Evolutionary conservation across 2,888 invertebrate genomes (phyloP), one percentile per base, ranked within the genome.

Genomic region (Microchrysa polita): DNA sequence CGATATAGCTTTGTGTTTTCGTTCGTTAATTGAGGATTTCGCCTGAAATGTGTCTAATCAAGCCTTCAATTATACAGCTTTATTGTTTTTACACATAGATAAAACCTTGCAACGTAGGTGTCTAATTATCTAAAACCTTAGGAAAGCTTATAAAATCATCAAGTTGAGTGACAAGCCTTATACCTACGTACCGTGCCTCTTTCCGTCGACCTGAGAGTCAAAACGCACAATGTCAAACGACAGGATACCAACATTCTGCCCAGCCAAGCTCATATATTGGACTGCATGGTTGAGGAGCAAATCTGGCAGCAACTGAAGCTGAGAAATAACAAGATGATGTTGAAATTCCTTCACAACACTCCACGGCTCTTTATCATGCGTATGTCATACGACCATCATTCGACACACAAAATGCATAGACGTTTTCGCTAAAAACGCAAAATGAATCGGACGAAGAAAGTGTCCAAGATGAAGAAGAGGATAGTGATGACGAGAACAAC

Each of bases 281-380:
- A 93, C 16, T 89, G 89, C 61, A 94, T 97, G 83, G 96, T 97
- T 81, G 90, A 91, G 72, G 97, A 97, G 82, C 97, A 97, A 85
- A 92, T 97, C 78, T 98, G 96, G 96, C 96, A 97, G 81, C 92
- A 97, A 86, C 83, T 97, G 40, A 96, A 97, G 82, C 85, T 97
- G 18, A 80, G 83, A 9, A 84, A 84, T 73, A 79, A 80, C 42
- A 44, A 76, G 0, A 77, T 80, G 1, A 20, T 81, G 7, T 67
- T 77, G 5, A 76, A 78, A 14, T 59, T 83, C 10, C 14, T 82
- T 20, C 76, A 79, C 79, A 86, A 88, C 73, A 87, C 92, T 5
- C 89, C 91, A 0, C 88, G 87, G 79, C 82, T 90, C 84, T 82
- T 77, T 83, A 82, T 78, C 79, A 73, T 79, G 83, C 0, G 78